These are phyloP conservation scores for Panagrolaimus sp. DNA, from an alignment of 1,140 invertebrate genomes.

Conservation along the genomic window DNA sequence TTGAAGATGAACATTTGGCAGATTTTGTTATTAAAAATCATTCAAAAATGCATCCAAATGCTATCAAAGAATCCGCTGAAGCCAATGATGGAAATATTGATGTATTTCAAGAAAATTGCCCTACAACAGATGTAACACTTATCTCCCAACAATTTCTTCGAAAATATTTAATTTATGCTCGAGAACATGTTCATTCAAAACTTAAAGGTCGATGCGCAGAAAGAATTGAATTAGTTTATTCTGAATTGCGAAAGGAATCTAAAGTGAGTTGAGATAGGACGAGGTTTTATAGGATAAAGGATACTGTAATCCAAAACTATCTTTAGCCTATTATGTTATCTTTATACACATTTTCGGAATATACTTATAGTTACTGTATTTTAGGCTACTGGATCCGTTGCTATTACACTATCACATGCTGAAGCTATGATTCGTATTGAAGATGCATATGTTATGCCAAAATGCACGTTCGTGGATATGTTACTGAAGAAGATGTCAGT, in stretches of 20 bases:
- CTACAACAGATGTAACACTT: conserved; percentile 64
- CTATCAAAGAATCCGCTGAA: conserved; percentile 19
- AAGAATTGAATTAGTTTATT: conserved; percentile 93
- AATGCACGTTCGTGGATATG: conserved; percentile 86
- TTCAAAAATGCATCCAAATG: conserved; percentile 75
- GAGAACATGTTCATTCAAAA: conserved; percentile 87
- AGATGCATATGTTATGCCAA: conserved; percentile 90
- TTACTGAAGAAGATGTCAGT: conserved; percentile 91
- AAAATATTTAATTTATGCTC: conserved; percentile 93
- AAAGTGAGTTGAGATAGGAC: conserved; percentile 64
- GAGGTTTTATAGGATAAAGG: too few species aligned
- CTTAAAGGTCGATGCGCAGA: conserved; percentile 86
- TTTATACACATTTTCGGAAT: too few species aligned
- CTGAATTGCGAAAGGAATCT: conserved; percentile 86
- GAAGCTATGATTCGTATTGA: conserved; percentile 96
- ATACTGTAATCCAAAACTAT: too few species aligned
- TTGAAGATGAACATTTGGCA: conserved; percentile 72
- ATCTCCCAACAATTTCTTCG: conserved; percentile 87
- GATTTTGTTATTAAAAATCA: conserved; percentile 90
- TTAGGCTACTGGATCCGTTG: conserved; percentile 84
- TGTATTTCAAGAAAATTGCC: not conserved
- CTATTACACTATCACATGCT: conserved; percentile 95
- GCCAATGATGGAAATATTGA: conserved; percentile 20
- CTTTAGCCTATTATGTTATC: too few species aligned
- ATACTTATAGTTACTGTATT: too few species aligned